Base-by-base conservation (phyloP, 2,113 vertebrate species). In the Paedocypris sp. region DNA sequence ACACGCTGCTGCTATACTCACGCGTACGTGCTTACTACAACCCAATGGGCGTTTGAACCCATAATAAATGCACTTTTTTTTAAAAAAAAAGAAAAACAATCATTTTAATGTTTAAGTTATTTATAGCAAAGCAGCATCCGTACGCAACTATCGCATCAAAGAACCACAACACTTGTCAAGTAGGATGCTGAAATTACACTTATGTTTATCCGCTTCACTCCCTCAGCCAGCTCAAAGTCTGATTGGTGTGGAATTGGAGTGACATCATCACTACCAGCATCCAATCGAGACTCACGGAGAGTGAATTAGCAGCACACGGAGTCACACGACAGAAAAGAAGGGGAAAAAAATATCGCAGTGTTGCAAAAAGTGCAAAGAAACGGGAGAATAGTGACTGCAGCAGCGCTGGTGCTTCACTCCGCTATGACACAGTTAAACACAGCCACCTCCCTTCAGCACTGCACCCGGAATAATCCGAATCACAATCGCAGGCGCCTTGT, bases 231-330 rank as follows among this genome's bases (percentile, higher is more conserved):
- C 39, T 13, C 1, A 1, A 19, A 22, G 25, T 58, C 15, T 32
- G 39, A 58, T 58, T 58, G 54, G 54, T 58, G 26, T 45, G 36
- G 4, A 41, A 18, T 19, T 5, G 52, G 13, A 28, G 52, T 56
- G 54, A 58, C 38, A 43, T 58, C 54, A 58, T 58, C 54, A 58
- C 54, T 42, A 39, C 43, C 38, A 58, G 54, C 54, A 58, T 25
- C 54, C 54, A 58, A 58, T 58, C 26, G 3, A 2, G 3, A 43
- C 3, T 12, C 6, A 20, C 16, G 4, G 11, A 31, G 39, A 31
- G 25, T 56, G 36, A 56, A 18, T 41, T 23, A 58, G 26, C 53
- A 43, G 26, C 54, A 41, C 11, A 15, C 11, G 5, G 11, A 20
- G 18, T 22, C 29, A 58, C 42, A 58, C 3, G 12, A 45, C 29